A percentile compares a stretch with the other conserved stretches of the same genome.
phyloP scores from a whole-genome alignment of 1,140 invertebrate species.

The Leptonema lineaticorne region DNA sequence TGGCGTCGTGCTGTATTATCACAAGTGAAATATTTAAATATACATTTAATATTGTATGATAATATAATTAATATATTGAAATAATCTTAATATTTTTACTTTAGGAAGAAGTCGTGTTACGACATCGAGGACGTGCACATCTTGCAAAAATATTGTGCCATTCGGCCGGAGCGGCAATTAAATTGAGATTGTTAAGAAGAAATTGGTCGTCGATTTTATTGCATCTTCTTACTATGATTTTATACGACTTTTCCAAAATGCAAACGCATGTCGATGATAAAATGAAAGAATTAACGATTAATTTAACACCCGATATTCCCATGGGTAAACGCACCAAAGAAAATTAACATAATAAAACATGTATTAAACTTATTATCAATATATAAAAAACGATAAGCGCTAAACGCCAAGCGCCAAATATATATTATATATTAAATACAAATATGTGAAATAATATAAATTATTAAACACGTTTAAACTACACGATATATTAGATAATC shows the following conservation, averaged over 20 bases:
- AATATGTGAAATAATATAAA: no score
- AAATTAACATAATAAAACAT: no score
- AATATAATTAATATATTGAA: neutral
- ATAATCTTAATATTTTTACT: slow-evolving; percentile 28
- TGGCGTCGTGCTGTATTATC: slow-evolving; percentile 68
- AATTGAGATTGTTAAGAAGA: slow-evolving; percentile 69
- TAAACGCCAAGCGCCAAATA: no score
- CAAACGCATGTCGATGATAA: slow-evolving; percentile 72
- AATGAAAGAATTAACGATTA: slow-evolving; percentile 42
- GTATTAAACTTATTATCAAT: no score
- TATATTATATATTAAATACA: no score
- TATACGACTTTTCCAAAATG: slow-evolving; percentile 75
- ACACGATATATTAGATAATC: no score
- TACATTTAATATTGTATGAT: neutral
- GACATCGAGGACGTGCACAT: slow-evolving; percentile 70
- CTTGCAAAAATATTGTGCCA: slow-evolving; percentile 67
- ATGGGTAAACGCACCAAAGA: neutral
- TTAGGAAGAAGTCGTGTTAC: slow-evolving; percentile 69
- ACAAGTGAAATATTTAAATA: slow-evolving; percentile 53
- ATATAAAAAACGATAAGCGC: no score
- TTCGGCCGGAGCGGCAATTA: slow-evolving; percentile 71
- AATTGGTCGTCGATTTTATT: slow-evolving; percentile 73
- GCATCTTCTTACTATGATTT: slow-evolving; percentile 71
- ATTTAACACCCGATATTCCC: slow-evolving; percentile 5
- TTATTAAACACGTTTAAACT: no score